Conservation (phyloP, 2,797 vertebrate genomes). For the Fistularia tabacaria region DNA sequence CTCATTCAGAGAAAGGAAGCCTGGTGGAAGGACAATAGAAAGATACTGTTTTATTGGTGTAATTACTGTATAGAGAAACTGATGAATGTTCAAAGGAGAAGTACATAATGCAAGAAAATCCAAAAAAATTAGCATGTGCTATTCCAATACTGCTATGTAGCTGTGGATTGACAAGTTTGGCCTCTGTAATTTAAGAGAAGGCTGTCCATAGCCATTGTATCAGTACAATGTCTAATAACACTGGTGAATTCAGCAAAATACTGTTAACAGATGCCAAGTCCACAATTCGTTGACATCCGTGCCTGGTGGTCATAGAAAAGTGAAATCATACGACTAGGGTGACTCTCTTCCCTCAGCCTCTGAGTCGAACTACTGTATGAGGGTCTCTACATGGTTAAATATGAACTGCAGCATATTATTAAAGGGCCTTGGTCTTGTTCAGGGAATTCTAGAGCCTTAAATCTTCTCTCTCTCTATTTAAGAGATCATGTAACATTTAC, state of each 20-base stretch:
- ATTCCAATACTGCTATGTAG: constrained; percentile 33
- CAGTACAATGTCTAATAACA: constrained; percentile 56
- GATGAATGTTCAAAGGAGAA: constrained; percentile 47
- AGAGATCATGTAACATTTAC: constrained; percentile 40
- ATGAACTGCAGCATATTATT: constrained; percentile 28
- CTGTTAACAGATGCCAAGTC: constrained; percentile 30
- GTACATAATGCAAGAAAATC: constrained; percentile 28
- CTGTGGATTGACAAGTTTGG: constrained; percentile 38
- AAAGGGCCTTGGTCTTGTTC: constrained; percentile 55
- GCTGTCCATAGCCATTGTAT: constrained; percentile 18
- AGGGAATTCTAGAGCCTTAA: constrained; percentile 65
- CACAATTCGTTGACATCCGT: constrained; percentile 21
- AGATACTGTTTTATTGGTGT: constrained; percentile 36
- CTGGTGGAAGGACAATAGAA: constrained; percentile 10
- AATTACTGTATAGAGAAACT: constrained; percentile 55
- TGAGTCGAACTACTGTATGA: neutral
- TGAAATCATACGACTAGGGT: constrained; percentile 12
- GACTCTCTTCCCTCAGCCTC: constrained; percentile 44
- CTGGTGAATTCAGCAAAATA: constrained; percentile 51
- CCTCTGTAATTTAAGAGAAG: constrained; percentile 9
- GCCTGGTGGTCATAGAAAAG: constrained; percentile 22
- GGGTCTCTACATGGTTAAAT: constrained; percentile 5
- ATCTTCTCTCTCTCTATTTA: constrained; percentile 45
- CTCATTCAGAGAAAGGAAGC: constrained; percentile 33
- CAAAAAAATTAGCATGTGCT: constrained; percentile 30